A percentile compares a stretch with the other conserved stretches of the same genome.
Evolutionary conservation across 2,797 vertebrate species (phyloP).

Genomic region (Eremophila alpestris): DNA sequence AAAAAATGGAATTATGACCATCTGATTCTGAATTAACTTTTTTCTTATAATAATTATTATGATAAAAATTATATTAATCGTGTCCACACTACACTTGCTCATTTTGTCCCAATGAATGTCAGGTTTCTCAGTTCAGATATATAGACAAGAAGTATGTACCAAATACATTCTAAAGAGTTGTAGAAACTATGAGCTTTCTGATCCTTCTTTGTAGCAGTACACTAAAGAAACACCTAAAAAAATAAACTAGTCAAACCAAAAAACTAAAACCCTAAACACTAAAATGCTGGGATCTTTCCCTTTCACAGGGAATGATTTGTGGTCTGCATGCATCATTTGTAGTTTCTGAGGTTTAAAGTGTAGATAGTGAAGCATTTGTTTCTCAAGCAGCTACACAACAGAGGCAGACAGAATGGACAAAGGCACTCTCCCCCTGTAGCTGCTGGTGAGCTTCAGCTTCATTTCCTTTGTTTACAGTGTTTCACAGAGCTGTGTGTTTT

Average conservation of each 20-base stretch:
- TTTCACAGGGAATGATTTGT: neutral
- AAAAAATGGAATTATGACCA: neutral
- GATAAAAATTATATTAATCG: neutral
- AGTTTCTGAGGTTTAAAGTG: neutral
- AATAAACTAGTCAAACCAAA: no score
- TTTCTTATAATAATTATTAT: neutral
- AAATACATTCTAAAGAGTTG: neutral
- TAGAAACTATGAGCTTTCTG: neutral
- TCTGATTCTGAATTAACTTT: neutral
- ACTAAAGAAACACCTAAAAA: neutral
- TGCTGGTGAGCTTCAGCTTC: neutral
- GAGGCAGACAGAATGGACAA: neutral
- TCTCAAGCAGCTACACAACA: neutral
- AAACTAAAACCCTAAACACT: neutral
- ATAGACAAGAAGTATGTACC: neutral
- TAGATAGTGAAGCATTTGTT: neutral
- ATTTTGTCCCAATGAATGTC: neutral
- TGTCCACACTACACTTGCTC: neutral
- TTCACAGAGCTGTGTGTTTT: neutral
- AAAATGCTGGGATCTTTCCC: neutral
- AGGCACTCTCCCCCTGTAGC: neutral
- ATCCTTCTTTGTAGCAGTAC: neutral
- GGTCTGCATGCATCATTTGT: neutral
- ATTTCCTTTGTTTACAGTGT: neutral
- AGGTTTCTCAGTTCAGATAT: neutral